phyloP scores from a whole-genome alignment of 2,888 invertebrate species.

The Eristalis arbustorum region DNA sequence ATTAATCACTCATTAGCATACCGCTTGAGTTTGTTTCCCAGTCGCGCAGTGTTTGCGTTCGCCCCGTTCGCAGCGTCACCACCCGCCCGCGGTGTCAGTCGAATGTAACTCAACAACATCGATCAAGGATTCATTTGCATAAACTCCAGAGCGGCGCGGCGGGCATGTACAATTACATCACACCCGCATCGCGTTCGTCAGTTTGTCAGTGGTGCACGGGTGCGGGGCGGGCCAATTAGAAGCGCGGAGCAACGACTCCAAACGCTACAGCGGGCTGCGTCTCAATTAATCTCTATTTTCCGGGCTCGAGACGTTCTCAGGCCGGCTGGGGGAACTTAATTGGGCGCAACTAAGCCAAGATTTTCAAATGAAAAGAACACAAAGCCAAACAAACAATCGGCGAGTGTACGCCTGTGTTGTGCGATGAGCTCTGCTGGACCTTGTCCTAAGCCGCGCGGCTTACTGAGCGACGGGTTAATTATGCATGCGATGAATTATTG shows the following conservation, averaged over 20 bases:
- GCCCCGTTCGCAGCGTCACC: not conserved
- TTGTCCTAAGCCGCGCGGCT: slow-evolving; percentile 35
- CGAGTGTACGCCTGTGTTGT: slow-evolving; percentile 13
- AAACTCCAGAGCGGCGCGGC: slow-evolving; percentile 35
- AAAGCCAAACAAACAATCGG: not conserved
- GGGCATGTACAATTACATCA: slow-evolving; percentile 56
- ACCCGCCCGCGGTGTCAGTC: slow-evolving; percentile 33
- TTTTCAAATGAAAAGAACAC: slow-evolving; percentile 18
- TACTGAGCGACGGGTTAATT: slow-evolving; percentile 52
- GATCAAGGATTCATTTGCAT: slow-evolving; percentile 69
- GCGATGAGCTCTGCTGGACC: slow-evolving; percentile 21
- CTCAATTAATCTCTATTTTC: slow-evolving; percentile 65
- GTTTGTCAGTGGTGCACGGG: slow-evolving; percentile 62
- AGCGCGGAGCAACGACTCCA: slow-evolving; percentile 6
- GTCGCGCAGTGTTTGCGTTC: slow-evolving; percentile 60
- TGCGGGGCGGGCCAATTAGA: slow-evolving; percentile 66
- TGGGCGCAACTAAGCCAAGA: slow-evolving; percentile 58
- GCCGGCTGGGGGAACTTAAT: slow-evolving; percentile 40
- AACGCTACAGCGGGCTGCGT: slow-evolving; percentile 7
- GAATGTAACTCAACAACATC: slow-evolving; percentile 63
- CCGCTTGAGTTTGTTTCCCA: slow-evolving; percentile 63
- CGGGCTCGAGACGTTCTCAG: slow-evolving; percentile 47
- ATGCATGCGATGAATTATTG: slow-evolving; percentile 66
- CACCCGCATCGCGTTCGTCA: slow-evolving; percentile 70
- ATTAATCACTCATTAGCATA: slow-evolving; percentile 67